Conservation (phyloP, 2,797 vertebrate genomes). For the Smutsia gigantea region DNA sequence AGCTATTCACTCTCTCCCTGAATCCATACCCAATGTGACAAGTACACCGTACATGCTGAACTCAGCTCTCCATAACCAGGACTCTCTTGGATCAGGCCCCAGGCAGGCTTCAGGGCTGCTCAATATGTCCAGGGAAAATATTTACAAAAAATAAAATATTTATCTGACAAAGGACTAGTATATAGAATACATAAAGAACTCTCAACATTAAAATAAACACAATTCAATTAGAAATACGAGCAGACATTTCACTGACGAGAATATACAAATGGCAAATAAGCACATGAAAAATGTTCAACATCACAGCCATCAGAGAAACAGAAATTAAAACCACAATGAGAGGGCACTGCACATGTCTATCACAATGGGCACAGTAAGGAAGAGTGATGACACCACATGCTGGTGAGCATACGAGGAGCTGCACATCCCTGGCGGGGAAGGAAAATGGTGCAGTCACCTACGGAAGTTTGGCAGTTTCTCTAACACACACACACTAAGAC, state of each 20-base stretch:
- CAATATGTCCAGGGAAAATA: not conserved
- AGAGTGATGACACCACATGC: too few species aligned
- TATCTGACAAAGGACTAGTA: not conserved
- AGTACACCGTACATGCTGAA: not conserved
- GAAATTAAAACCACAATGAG: too few species aligned
- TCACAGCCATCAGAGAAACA: too few species aligned
- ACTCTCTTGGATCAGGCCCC: not conserved
- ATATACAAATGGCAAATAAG: not conserved
- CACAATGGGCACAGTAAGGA: not conserved
- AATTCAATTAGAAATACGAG: not conserved
- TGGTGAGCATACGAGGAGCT: not conserved
- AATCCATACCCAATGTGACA: not conserved
- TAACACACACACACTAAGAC: not conserved
- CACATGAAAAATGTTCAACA: too few species aligned
- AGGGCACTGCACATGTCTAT: rapidly evolving
- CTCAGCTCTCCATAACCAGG: not conserved
- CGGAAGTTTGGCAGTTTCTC: not conserved
- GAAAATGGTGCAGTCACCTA: not conserved
- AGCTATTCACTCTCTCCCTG: not conserved
- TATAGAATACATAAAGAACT: not conserved
- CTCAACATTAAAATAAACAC: not conserved
- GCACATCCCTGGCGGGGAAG: rapidly evolving
- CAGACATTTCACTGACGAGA: not conserved
- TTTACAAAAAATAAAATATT: not conserved
- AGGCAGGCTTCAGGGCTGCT: not conserved